phyloP scores from a whole-genome alignment of 2,113 vertebrate species.

The Blennius ocellaris region DNA sequence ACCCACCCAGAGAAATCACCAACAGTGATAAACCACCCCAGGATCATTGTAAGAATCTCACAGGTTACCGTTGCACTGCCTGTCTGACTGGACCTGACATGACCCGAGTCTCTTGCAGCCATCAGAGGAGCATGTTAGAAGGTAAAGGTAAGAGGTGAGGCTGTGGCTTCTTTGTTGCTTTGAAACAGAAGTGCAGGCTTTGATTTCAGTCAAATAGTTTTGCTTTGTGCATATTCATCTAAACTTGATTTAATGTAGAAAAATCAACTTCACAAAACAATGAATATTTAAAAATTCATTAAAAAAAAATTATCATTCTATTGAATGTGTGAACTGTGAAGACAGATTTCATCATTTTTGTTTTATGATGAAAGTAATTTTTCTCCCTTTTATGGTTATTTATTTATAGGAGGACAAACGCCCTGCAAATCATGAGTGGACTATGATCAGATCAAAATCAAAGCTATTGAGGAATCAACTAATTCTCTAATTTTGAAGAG shows the following conservation, averaged over 20 bases:
- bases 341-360: not conserved
- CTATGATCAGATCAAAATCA: constrained; percentile 93
- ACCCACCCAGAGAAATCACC: constrained; percentile 91
- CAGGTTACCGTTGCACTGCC: too few species aligned
- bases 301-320: not conserved
- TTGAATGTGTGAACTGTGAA: not conserved
- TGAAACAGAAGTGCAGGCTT: not conserved
- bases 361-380: not conserved
- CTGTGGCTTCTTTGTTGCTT: not conserved
- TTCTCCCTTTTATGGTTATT: not conserved
- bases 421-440: constrained; percentile 94
- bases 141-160: constrained; percentile 84
- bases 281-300: not conserved
- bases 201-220: not conserved
- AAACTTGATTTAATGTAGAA: not conserved
- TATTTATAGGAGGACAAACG: constrained; percentile 92
- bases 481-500: constrained; percentile 44
- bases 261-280: not conserved
- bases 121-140: constrained; percentile 88
- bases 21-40: constrained; percentile 94
- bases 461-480: constrained; percentile 46
- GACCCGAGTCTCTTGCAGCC: constrained; percentile 76
- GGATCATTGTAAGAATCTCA: constrained; percentile 89
- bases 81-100: not conserved
- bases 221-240: not conserved